Base-by-base conservation (phyloP, 2,113 vertebrate genomes). In the Irena cyanogastra region DNA sequence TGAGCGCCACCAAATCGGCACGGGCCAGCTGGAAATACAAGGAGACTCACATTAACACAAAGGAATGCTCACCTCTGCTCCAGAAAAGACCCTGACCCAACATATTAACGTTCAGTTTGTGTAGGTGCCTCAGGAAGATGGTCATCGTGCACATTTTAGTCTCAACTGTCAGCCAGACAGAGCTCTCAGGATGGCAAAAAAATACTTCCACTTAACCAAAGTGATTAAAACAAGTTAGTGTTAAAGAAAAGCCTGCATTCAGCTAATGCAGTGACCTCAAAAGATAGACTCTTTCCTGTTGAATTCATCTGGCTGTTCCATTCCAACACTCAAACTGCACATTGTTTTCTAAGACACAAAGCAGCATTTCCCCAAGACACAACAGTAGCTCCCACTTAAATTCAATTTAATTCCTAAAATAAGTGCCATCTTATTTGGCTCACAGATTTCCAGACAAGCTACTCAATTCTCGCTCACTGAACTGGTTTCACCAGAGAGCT, bases 1-100 rank as follows among this genome's bases (percentile, higher is more conserved):
- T 98, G 98, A 85, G 98, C 49, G 53, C 98, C 95, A 81, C 98
- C 98, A 89, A 98, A 98, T 54, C 97, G 98, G 83, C 98, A 92
- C 4, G 96, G 91, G 54, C 97, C 98, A 95, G 97, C 99, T 99
- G 96, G 27, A 94, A 94, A 90, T 26, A 69, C 27, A 68, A 83
- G 89, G 22, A 97, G 26, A 93, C 28, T 18, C 30, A 5, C 20
- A 5, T 97, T 78, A 98, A 57, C 57, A 5, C 6, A 27, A 27
- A 9, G 21, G 20, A 56, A 75, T 4, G 22, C 24, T 28, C 37
- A 54, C 16, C 28, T 64, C 66, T 37, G 64, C n/a, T 35, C n/a
- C 53, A 72, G 42, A 72, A 74, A 60, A 68, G 47, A 44, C 13
- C 13, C 15, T 4, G 1, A 35, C 21, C 14, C 30, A 64, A 57